Base-by-base conservation (phyloP, 2,888 invertebrate species). In the Hedya salicella region DNA sequence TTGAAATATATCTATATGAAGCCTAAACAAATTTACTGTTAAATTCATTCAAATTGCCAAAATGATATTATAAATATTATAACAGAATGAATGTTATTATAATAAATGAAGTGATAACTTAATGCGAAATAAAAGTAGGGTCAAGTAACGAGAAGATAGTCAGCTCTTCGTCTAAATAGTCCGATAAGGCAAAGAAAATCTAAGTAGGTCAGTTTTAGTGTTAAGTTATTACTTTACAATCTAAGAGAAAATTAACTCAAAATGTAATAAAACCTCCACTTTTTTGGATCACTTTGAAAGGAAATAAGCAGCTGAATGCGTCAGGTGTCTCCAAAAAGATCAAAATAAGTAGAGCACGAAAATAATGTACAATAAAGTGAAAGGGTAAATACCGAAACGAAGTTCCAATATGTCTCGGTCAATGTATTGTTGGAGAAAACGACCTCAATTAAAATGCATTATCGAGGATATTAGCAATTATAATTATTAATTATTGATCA, bases 301-400 rank as follows among this genome's bases (percentile, higher is more conserved):
- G 59, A 52, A 25, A 44, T 52, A 46, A 16, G 48, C 17, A 30
- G 30, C 17, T 36, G 16, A 52, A 39, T 53, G 52, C 60, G 48
- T 32, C 65, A 60, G 52, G 40, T 66, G 61, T 49, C 54, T 40
- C 42, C 61, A 73, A 68, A 68, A 78, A 84, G 78, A 79, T 76
- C 69, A 69, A 75, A 85, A 75, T 89, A 92, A 91, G 91, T 92
- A 87, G 91, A 92, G 90, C 91, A 92, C 89, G 86, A 88, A 89
- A 89, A 85, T 86, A 86, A 78, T 85, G 85, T 85, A 86, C 83
- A 86, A 86, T 87, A 85, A 92, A 91, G 91, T 92, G 91, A 92
- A 92, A 92, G 91, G 91, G 86, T 87, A 82, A 66, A 66, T 66
- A 72, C 82, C 81, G 75, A 86, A 83, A 66, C 67, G 60, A 72